These are phyloP conservation scores for Tupiocoris notatus DNA, from an alignment of 2,888 invertebrate species.

Conservation along the genomic window DNA sequence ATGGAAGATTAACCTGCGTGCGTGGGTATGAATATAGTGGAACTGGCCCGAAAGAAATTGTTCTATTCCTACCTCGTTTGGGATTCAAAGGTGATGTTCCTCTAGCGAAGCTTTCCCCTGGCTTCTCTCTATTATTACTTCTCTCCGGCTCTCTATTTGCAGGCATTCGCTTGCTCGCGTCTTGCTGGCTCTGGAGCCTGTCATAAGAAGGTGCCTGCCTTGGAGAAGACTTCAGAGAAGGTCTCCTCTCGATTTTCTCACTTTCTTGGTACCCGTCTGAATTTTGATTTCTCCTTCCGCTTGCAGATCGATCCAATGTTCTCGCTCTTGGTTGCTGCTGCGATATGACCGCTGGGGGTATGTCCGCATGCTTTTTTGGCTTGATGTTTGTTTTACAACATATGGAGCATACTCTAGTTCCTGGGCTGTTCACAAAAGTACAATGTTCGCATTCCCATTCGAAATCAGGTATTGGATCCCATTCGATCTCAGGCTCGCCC, in stretches of 20 bases:
- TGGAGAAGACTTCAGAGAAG: not conserved
- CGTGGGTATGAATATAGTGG: not conserved
- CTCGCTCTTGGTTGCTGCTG: not conserved
- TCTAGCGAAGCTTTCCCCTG: constrained; percentile 4
- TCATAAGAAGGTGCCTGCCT: not conserved
- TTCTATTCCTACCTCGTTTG: constrained; percentile 65
- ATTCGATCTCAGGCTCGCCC: constrained; percentile 49
- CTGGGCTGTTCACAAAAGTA: constrained; percentile 80
- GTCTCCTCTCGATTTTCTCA: not conserved
- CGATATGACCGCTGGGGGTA: constrained; percentile 22
- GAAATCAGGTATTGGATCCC: constrained; percentile 47
- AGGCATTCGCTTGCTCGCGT: not conserved
- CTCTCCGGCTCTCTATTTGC: constrained; percentile 9
- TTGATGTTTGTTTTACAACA: constrained; percentile 74
- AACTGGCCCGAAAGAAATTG: constrained; percentile 62
- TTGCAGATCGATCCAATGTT: constrained; percentile 7
- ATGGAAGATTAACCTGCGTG: not conserved
- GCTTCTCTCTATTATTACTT: not conserved
- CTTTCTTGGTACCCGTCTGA: not conserved
- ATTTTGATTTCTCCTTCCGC: not conserved
- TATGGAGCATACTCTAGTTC: constrained; percentile 74
- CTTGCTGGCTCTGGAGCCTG: not conserved
- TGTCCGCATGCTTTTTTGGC: constrained; percentile 48
- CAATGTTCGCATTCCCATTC: constrained; percentile 87
- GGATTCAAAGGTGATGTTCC: constrained; percentile 39